Conservation (phyloP, 2,113 vertebrate species). For the Podarcis raffonei region DNA sequence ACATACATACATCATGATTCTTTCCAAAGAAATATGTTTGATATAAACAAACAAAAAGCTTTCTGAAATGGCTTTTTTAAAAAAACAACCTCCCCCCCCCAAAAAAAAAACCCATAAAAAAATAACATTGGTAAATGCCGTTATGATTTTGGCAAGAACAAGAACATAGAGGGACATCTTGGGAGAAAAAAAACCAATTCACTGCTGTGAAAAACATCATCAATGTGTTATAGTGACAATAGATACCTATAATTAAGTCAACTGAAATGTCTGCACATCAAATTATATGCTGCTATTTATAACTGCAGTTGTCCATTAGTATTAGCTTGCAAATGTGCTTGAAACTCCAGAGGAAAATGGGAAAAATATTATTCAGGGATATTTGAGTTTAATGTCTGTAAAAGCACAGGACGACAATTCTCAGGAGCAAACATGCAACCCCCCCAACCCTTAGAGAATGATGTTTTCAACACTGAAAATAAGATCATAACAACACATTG, state of each 20-base stretch:
- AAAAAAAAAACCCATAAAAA: background rate
- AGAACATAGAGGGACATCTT: constrained; percentile 9
- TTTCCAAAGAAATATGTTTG: constrained; percentile 37
- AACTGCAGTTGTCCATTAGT: constrained; percentile 32
- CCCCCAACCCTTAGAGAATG: constrained; percentile 9
- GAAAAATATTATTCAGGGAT: background rate
- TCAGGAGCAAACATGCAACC: background rate
- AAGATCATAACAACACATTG: constrained; percentile 19
- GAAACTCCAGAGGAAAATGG: constrained; percentile 25
- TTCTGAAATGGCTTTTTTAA: background rate
- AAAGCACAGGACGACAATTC: background rate
- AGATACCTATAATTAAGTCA: constrained; percentile 41
- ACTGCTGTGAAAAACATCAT: constrained; percentile 15
- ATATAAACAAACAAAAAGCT: background rate
- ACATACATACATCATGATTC: constrained; percentile 52
- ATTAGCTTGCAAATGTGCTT: constrained; percentile 31
- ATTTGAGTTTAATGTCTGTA: background rate
- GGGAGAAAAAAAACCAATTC: constrained; percentile 3
- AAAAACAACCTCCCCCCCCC: too few relatives aligned
- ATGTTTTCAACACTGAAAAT: constrained; percentile 17
- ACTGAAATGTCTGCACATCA: constrained; percentile 33
- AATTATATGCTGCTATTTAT: constrained; percentile 28
- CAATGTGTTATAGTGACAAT: constrained; percentile 19
- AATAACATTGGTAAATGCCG: constrained; percentile 2
- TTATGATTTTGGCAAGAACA: constrained; percentile 24